Percentiles rank a stretch among this genome's conserved stretches.
phyloP scores from a whole-genome alignment of 2,797 vertebrate genomes.

The Adelosebastes latens region DNA sequence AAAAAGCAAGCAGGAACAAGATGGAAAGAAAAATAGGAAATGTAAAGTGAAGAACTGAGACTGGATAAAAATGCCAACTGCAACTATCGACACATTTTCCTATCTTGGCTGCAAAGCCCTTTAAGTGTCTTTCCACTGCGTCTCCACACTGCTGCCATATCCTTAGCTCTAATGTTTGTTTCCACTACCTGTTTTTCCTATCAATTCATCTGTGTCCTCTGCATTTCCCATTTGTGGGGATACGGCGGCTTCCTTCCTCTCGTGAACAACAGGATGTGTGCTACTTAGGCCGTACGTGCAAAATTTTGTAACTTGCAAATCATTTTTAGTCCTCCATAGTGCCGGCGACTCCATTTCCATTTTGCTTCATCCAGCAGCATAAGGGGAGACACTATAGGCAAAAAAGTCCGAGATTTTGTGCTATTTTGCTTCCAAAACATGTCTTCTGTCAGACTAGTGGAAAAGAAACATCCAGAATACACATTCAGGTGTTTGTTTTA shows the following conservation, averaged over 20 bases:
- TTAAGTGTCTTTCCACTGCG: slow-evolving; percentile 27
- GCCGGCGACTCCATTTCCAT: slow-evolving; percentile 11
- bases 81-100: slow-evolving; percentile 8
- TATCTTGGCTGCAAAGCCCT: not conserved
- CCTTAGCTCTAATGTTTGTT: slow-evolving; percentile 44
- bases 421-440: too few relatives aligned
- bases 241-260: slow-evolving; percentile 66
- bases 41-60: not conserved
- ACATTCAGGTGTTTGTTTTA: too few relatives aligned
- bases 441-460: too few relatives aligned
- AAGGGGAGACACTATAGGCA: too few relatives aligned
- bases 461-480: too few relatives aligned
- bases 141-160: slow-evolving; percentile 16
- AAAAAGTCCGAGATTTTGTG: too few relatives aligned
- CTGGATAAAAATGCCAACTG: not conserved
- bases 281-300: slow-evolving; percentile 43
- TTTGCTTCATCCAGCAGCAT: not conserved
- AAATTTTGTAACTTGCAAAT: slow-evolving; percentile 48
- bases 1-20: not conserved
- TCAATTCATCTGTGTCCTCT: slow-evolving; percentile 49
- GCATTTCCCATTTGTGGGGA: slow-evolving; percentile 63
- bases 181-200: slow-evolving; percentile 66
- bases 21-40: not conserved
- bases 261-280: slow-evolving; percentile 72
- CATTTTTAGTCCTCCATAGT: slow-evolving; percentile 26